phyloP scores from a whole-genome alignment of 2,888 invertebrate species.

The Eutolmus rufibarbis region DNA sequence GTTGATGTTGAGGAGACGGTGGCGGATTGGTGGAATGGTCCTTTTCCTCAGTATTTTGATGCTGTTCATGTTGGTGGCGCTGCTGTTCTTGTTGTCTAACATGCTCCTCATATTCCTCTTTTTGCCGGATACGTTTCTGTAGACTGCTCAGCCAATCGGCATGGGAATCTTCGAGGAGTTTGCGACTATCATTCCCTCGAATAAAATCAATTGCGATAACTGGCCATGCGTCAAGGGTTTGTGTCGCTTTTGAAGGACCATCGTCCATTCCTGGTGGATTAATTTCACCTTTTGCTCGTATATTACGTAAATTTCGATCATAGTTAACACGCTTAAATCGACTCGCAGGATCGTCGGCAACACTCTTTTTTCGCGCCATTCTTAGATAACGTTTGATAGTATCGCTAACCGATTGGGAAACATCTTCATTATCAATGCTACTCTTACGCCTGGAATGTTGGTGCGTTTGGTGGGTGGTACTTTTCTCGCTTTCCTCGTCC shows the following conservation, averaged over 20 bases:
- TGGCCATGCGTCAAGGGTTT: constrained; percentile 81
- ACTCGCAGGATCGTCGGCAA: constrained; percentile 76
- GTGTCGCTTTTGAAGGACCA: constrained; percentile 76
- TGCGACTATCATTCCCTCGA: constrained; percentile 56
- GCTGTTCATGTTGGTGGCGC: constrained; percentile 51
- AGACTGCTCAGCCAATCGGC: constrained; percentile 54
- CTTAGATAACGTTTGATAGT: constrained; percentile 84
- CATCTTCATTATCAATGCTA: constrained; percentile 83
- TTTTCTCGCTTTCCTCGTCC: constrained; percentile 56
- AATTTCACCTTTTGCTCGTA: constrained; percentile 78
- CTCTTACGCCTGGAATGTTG: constrained; percentile 69
- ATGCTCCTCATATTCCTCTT: constrained; percentile 53
- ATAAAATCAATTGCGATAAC: constrained; percentile 65
- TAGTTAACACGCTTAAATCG: constrained; percentile 88
- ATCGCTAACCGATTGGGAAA: constrained; percentile 86
- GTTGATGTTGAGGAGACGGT: constrained; percentile 59
- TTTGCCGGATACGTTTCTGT: constrained; percentile 54
- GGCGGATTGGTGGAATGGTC: constrained; percentile 53
- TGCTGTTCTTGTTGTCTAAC: constrained; percentile 41
- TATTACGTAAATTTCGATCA: constrained; percentile 82
- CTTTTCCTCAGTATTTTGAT: constrained; percentile 47
- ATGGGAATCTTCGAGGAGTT: constrained; percentile 54
- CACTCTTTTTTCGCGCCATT: constrained; percentile 88
- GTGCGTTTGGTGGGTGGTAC: constrained; percentile 38
- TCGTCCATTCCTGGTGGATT: constrained; percentile 81